Base-by-base conservation (phyloP, 2,113 vertebrate genomes). In the Laterallus jamaicensis region DNA sequence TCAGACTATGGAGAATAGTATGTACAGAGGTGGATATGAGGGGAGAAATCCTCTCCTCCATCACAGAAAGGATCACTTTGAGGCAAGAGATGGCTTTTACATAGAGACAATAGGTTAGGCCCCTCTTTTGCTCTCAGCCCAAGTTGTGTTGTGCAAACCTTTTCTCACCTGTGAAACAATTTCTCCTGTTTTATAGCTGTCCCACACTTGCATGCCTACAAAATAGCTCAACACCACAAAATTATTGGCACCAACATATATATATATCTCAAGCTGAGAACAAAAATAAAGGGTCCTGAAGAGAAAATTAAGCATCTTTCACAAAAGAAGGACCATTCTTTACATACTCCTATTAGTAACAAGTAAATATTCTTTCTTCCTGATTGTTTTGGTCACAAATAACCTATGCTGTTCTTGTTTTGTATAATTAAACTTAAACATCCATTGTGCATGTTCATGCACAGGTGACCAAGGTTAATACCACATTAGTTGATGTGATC, bases 111-210 rank as follows among this genome's bases (percentile, higher is more conserved):
- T 2, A 54, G 16, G 3, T 17, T 80, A 15, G 68, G 16, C 31
- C 10, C 6, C 12, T 52, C 25, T 76, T 59, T 58, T 70, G 11
- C 15, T 24, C 10, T 40, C 25, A 59, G 28, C 6, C 49, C 49
- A 58, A 15, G 20, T 9, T 54, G 20, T 35, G 28, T 3, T 12
- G 10, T 10, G 12, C 15, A 58, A 64, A 64, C 9, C 16, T 63
- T 10, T 54, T 49, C 13, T 10, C 20, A 20, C 3, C 5, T 0
- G 0, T 15, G 16, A 62, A 24, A 28, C 5, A 12, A 49, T 32
- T 59, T 9, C 14, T 44, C 52, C 12, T 47, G 14, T 2, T 69
- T 70, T 64, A 76, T 42, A 75, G 24, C 28, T 52, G 19, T 29
- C 4, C 14, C 50, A 40, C 60, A 17, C 12, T 40, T n/a, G 3